Evolutionary conservation across 2,888 invertebrate genomes (phyloP).

Genomic region (Pterobdella sp.): DNA sequence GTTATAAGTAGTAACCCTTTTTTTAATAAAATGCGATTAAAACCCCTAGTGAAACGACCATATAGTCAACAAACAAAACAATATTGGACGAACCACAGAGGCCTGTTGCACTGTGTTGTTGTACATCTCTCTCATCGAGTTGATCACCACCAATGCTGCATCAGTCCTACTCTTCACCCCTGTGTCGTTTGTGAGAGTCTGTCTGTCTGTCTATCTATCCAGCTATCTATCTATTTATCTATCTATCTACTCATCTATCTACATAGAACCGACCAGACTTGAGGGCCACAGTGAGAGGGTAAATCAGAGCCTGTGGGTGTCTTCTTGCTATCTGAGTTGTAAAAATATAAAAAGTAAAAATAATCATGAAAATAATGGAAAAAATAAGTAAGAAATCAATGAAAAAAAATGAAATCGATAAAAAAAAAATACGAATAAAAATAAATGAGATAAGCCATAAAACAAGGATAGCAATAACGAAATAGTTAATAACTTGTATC

Average conservation of each 20-base stretch:
- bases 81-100: slow-evolving; percentile 66
- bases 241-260: background rate
- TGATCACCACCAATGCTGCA: slow-evolving; percentile 87
- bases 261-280: slow-evolving; percentile 55
- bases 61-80: background rate
- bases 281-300: slow-evolving; percentile 91
- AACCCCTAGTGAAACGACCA: too few species aligned
- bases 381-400: background rate
- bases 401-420: background rate
- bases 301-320: slow-evolving; percentile 90
- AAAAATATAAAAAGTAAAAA: too few species aligned
- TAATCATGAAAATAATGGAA: background rate
- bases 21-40: too few species aligned
- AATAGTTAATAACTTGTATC: slow-evolving; percentile 69
- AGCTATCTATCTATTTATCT: too few species aligned
- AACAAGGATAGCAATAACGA: background rate
- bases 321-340: slow-evolving; percentile 15
- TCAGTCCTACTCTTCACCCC: slow-evolving; percentile 54
- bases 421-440: background rate
- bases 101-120: slow-evolving; percentile 86
- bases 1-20: too few species aligned
- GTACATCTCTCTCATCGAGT: slow-evolving; percentile 90
- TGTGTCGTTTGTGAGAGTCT: slow-evolving; percentile 87
- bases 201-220: too few species aligned
- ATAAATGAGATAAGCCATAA: background rate